These are phyloP conservation scores for Arctia plantaginis DNA, from an alignment of 2,888 invertebrate species.

Conservation along the genomic window DNA sequence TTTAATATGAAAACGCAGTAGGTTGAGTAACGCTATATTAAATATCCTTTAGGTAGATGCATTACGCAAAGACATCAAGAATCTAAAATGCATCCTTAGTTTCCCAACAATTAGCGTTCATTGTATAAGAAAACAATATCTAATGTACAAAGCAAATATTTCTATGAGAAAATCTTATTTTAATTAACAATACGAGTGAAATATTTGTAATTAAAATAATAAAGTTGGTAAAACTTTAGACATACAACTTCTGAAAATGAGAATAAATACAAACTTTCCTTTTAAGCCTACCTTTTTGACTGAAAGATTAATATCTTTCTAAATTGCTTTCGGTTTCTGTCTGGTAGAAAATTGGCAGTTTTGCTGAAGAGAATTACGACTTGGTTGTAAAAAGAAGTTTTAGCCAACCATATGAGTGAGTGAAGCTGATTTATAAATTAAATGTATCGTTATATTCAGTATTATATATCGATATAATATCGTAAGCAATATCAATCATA, in stretches of 20 bases:
- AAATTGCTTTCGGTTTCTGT: background rate
- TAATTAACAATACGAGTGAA: constrained; percentile 6
- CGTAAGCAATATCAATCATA: too few species aligned
- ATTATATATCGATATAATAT: too few species aligned
- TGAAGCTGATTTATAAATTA: background rate
- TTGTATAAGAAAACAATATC: constrained; percentile 24
- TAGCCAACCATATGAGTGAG: background rate
- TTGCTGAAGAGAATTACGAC: background rate
- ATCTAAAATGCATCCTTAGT: constrained; percentile 19
- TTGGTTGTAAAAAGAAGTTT: background rate
- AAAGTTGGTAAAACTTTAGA: background rate
- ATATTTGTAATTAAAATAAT: constrained; percentile 7
- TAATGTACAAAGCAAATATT: constrained; percentile 25
- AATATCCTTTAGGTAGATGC: background rate
- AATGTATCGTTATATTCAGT: background rate
- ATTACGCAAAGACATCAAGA: background rate
- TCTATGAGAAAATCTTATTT: constrained; percentile 25
- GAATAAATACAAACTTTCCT: background rate
- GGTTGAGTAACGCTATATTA: background rate
- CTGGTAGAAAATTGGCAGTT: background rate
- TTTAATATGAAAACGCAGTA: background rate
- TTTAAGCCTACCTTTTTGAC: background rate
- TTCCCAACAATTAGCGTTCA: constrained; percentile 25
- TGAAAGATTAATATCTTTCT: background rate
- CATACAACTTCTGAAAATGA: background rate